A percentile compares a stretch with the other conserved stretches of the same genome.
phyloP scores from a whole-genome alignment of 2,888 invertebrate genomes.

The Therioaphis trifolii region DNA sequence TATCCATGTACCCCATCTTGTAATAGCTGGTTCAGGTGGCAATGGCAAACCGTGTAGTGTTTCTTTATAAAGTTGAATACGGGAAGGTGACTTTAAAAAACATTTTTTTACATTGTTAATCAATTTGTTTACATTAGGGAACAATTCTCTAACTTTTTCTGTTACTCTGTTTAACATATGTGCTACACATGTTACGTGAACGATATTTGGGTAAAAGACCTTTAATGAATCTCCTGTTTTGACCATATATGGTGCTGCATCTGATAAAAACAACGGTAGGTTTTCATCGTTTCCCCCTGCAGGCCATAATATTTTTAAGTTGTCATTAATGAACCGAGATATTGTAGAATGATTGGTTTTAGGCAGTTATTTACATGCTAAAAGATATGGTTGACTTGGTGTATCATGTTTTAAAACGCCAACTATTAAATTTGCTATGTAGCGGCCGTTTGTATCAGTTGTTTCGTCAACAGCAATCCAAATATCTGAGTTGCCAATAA shows the following conservation, averaged over 20 bases:
- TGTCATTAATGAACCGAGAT: conserved; percentile 31
- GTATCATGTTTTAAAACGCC: conserved; percentile 37
- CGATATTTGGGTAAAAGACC: too few species aligned
- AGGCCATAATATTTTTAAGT: conserved; percentile 50
- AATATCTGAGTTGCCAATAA: conserved; percentile 37
- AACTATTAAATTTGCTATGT: conserved; percentile 51
- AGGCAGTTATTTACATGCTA: conserved; percentile 34
- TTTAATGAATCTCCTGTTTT: too few species aligned
- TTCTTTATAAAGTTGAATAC: conserved; percentile 65
- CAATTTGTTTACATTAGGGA: conserved; percentile 65
- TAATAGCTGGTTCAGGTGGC: conserved; percentile 66
- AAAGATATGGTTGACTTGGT: conserved; percentile 27
- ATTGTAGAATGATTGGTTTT: conserved; percentile 47
- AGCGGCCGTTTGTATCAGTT: conserved; percentile 39
- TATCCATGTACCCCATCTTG: conserved; percentile 67
- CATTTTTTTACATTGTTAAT: conserved; percentile 66
- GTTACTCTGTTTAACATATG: too few species aligned
- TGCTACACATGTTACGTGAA: too few species aligned
- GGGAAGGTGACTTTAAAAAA: conserved; percentile 66
- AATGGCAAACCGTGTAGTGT: conserved; percentile 64
- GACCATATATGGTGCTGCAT: too few species aligned
- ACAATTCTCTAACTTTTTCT: too few species aligned
- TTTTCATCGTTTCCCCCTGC: conserved; percentile 31
- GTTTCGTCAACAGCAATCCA: conserved; percentile 33
- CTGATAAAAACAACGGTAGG: conserved; percentile 19